Evolutionary conservation across 2,888 invertebrate species (phyloP), one percentile per base, ranked within the genome.

Genomic region (Ormyrus thymus): DNA sequence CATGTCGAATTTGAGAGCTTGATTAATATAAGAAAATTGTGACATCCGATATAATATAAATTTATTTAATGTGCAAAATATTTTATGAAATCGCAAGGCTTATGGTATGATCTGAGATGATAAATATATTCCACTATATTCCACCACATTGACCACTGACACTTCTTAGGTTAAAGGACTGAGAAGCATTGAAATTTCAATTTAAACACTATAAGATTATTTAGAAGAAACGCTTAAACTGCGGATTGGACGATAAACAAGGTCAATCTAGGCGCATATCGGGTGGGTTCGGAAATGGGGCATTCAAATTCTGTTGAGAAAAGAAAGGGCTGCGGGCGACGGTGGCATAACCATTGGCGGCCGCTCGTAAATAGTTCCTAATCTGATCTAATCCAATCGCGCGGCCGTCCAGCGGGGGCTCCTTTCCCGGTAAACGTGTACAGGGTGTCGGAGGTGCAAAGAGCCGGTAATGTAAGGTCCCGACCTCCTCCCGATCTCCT

Each of bases 371-470:
- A 71, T 51, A n/a, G 7, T n/a, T 29, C 15, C 53, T 69, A 50
- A 71, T 71, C 71, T 59, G 7, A 71, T 71, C 59, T 53, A 53
- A 71, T 71, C 70, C 59, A 43, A 71, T 61, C 43, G 61, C n/a
- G 7, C 48, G 7, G 46, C 46, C n/a, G 6, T 62, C n/a, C 29
- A 29, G 29, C 29, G 29, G 29, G 29, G 4, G 29, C 29, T 29
- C 29, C 29, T 29, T 53, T n/a, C 53, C 6, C 11, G 11, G 9
- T 6, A 51, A 10, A n/a, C 11, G 7, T 53, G 11, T 53, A n/a
- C 51, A 51, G 51, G 13, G 13, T 6, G 43, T 45, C 53, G 15
- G n/a, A 7, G 55, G n/a, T 53, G 55, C 45, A 55, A 53, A 68
- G 45, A 55, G 59, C n/a, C 51, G 29, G 65, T 13, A 10, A 65